Conservation (phyloP, 2,888 invertebrate genomes). For the Helobdella robusta region DNA sequence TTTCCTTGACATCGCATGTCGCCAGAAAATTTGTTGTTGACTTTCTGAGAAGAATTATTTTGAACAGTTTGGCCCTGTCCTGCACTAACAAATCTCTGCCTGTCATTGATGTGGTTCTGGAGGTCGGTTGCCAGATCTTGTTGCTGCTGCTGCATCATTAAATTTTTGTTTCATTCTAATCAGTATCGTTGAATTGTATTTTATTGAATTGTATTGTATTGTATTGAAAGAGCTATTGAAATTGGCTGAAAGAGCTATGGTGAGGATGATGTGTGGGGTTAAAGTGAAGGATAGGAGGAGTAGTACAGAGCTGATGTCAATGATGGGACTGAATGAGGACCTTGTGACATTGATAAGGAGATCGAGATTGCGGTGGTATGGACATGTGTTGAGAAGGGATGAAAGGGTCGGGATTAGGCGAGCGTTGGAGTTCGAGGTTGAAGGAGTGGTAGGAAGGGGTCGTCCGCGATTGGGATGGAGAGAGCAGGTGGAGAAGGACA, state of each 20-base stretch:
- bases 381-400: too few relatives aligned
- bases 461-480: too few relatives aligned
- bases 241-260: background rate
- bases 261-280: background rate
- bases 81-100: constrained; percentile 40
- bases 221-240: too few relatives aligned
- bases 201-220: background rate
- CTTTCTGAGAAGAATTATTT: constrained; percentile 80
- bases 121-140: constrained; percentile 52
- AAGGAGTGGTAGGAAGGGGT: too few relatives aligned
- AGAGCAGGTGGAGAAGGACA: too few relatives aligned
- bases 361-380: too few relatives aligned
- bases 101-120: constrained; percentile 79
- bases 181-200: background rate
- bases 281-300: too few relatives aligned
- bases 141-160: background rate
- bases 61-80: constrained; percentile 80
- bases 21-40: constrained; percentile 85
- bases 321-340: too few relatives aligned
- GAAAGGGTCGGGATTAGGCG: too few relatives aligned
- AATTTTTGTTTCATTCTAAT: background rate
- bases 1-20: constrained; percentile 52
- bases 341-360: too few relatives aligned
- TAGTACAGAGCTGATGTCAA: too few relatives aligned
- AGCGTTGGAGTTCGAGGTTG: too few relatives aligned